phyloP scores from a whole-genome alignment of 2,113 vertebrate genomes.

The Colossoma macropomum region DNA sequence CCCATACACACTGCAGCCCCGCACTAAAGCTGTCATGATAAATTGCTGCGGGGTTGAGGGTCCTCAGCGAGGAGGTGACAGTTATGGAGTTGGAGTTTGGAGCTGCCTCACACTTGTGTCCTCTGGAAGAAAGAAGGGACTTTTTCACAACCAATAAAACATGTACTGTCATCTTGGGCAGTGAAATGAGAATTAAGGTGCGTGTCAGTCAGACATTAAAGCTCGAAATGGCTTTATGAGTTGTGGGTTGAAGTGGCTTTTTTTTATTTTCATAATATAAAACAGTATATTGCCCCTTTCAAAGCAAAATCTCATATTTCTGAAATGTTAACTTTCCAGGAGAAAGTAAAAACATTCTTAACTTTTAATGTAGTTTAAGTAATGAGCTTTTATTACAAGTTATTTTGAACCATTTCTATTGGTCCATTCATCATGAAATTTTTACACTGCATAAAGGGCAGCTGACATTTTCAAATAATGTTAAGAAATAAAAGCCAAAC shows the following conservation, averaged over 20 bases:
- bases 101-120: conserved; percentile 55
- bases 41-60: conserved; percentile 73
- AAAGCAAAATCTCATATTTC: no score
- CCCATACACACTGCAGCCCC: conserved; percentile 68
- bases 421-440: background rate
- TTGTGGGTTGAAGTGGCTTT: background rate
- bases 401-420: background rate
- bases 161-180: conserved; percentile 22
- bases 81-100: conserved; percentile 67
- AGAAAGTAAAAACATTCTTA: background rate
- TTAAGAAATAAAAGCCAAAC: background rate
- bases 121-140: conserved; percentile 50
- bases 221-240: background rate
- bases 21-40: conserved; percentile 72
- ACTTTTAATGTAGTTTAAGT: background rate
- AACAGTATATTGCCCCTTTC: no score
- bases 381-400: background rate
- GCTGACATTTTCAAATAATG: no score
- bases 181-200: conserved; percentile 20
- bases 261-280: background rate
- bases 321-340: no score
- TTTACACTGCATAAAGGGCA: background rate
- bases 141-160: conserved; percentile 28
- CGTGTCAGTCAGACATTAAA: background rate
- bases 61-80: conserved; percentile 63